These are phyloP conservation scores for Epirrhoe tristata DNA, from an alignment of 2,888 invertebrate genomes.

Conservation along the genomic window DNA sequence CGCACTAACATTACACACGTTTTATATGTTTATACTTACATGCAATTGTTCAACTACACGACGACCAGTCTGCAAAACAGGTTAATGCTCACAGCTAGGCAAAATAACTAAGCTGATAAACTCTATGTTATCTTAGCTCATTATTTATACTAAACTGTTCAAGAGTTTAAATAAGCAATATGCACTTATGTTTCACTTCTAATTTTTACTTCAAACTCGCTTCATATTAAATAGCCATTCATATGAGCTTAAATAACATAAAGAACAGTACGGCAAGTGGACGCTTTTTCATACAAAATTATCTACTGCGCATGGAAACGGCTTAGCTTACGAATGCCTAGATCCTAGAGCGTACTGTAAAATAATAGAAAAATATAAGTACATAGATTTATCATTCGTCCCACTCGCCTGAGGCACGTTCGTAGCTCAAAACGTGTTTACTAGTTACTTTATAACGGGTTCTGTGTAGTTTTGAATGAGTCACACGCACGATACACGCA, in stretches of 20 bases:
- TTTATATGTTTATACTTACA: conserved; percentile 21
- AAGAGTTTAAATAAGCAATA: too few species aligned
- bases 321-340: too few species aligned
- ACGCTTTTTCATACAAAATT: too few species aligned
- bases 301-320: too few species aligned
- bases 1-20: conserved; percentile 47
- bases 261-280: too few species aligned
- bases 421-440: not conserved
- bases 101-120: not conserved
- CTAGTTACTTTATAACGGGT: not conserved
- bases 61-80: not conserved
- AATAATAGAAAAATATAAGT: not conserved
- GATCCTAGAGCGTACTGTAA: too few species aligned
- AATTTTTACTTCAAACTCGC: too few species aligned
- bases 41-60: not conserved
- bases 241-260: too few species aligned
- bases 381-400: not conserved
- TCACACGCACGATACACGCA: not conserved
- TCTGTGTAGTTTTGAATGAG: not conserved
- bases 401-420: not conserved
- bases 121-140: not conserved
- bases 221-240: too few species aligned
- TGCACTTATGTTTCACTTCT: too few species aligned
- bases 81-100: not conserved
- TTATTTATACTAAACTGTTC: too few species aligned